These are phyloP conservation scores for Enteromius afrohamiltoni DNA, from an alignment of 2,797 vertebrate genomes.

Conservation along the genomic window DNA sequence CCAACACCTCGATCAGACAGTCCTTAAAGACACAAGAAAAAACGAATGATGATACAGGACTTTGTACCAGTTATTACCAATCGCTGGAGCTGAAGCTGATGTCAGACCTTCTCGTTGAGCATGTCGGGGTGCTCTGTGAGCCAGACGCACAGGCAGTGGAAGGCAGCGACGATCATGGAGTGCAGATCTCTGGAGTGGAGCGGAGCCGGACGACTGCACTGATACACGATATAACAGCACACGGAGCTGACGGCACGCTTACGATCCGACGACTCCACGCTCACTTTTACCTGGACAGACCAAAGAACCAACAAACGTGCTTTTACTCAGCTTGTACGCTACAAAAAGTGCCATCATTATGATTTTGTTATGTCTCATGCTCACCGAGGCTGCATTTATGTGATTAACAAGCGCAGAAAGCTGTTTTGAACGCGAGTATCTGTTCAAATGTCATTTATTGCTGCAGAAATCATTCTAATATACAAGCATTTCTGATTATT, in stretches of 20 bases:
- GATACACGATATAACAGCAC: conserved; percentile 89
- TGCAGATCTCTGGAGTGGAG: conserved; percentile 93
- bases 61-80: no score
- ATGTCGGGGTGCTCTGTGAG: conserved; percentile 87
- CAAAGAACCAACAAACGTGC: not conserved
- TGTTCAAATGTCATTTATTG: not conserved
- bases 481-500: not conserved
- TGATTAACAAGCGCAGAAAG: not conserved
- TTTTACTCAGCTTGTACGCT: not conserved
- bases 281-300: conserved; percentile 78
- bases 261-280: conserved; percentile 81
- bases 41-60: not conserved
- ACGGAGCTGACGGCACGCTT: conserved; percentile 85
- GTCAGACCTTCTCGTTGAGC: conserved; percentile 86
- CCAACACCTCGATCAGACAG: conserved; percentile 89
- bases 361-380: not conserved
- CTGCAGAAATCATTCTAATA: not conserved
- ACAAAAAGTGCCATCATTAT: not conserved
- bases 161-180: conserved; percentile 93
- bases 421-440: not conserved
- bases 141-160: conserved; percentile 92
- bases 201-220: conserved; percentile 90
- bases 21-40: conserved; percentile 75
- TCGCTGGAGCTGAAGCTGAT: not conserved
- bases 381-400: not conserved